Evolutionary conservation across 2,113 vertebrate species (phyloP).

Genomic region (Oenanthe melanoleuca): DNA sequence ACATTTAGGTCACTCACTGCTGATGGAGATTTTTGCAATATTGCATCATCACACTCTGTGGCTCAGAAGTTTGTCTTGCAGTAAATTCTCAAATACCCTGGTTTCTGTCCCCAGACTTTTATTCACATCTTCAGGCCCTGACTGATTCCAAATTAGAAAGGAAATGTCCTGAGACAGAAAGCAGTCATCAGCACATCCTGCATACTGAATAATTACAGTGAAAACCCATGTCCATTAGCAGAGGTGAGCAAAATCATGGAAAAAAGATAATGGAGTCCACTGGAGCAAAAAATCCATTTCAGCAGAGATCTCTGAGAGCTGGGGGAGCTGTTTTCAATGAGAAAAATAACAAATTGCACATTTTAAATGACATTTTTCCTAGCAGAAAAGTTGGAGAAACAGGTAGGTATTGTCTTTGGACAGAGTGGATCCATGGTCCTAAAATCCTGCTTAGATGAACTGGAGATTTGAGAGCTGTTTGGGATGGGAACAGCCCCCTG

Average conservation of each 20-base stretch:
- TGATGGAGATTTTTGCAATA: background rate
- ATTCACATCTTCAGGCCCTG: background rate
- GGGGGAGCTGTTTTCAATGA: background rate
- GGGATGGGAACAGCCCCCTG: background rate
- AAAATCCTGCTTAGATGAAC: background rate
- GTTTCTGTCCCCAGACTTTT: background rate
- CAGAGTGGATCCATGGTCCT: background rate
- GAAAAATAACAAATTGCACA: background rate
- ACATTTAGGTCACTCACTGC: background rate
- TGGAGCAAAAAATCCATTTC: conserved; percentile 29
- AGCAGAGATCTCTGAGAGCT: background rate
- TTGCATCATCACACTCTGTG: rapidly evolving
- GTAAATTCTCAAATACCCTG: background rate
- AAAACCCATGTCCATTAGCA: background rate
- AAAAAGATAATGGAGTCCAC: conserved; percentile 19
- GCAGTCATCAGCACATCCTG: background rate
- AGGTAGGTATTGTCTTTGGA: background rate
- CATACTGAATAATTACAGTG: background rate
- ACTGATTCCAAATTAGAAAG: background rate
- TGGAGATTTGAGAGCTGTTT: background rate
- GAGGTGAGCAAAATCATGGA: conserved; percentile 8
- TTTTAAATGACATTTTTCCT: background rate
- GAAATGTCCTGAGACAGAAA: conserved; percentile 21
- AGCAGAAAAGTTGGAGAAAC: background rate
- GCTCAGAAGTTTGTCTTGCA: background rate